Evolutionary conservation across 2,888 invertebrate species (phyloP).

Genomic region (Sicus ferrugineus): DNA sequence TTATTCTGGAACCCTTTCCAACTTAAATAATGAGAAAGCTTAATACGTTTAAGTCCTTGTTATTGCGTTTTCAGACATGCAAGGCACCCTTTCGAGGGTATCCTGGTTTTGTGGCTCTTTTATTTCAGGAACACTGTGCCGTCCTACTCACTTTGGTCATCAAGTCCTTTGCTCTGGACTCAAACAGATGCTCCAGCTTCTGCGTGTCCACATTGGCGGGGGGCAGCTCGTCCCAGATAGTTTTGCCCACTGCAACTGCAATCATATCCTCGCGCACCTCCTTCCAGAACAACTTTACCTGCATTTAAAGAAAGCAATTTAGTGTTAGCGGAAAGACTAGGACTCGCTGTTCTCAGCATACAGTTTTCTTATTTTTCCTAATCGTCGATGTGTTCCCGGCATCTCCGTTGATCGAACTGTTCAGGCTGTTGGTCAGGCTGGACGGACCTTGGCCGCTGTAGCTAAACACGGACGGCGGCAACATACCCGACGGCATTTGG

Average conservation of each 20-base stretch:
- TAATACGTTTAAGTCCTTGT: too few relatives aligned
- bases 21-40: too few relatives aligned
- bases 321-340: neutral
- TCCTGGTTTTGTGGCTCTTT: neutral
- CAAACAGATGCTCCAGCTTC: conserved; percentile 95
- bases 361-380: conserved; percentile 93
- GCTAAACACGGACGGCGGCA: conserved; percentile 67
- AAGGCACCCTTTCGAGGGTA: too few relatives aligned
- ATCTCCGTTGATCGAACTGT: conserved; percentile 59
- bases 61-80: too few relatives aligned
- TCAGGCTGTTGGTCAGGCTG: conserved; percentile 57
- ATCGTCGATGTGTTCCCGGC: conserved; percentile 64
- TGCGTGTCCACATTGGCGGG: conserved; percentile 88
- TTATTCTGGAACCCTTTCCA: too few relatives aligned
- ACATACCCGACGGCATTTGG: conserved; percentile 60
- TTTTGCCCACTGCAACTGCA: conserved; percentile 71
- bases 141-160: conserved; percentile 81
- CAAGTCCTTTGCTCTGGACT: conserved; percentile 94
- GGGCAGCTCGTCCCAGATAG: conserved; percentile 92
- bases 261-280: conserved; percentile 79
- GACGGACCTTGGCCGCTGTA: conserved; percentile 56
- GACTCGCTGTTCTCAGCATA: conserved; percentile 59
- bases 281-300: conserved; percentile 93
- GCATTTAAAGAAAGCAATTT: neutral
- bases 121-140: neutral